Percentiles rank a stretch among this genome's conserved stretches.
Evolutionary conservation across 1,140 invertebrate genomes (phyloP).

Genomic region (Eumaeus atala): DNA sequence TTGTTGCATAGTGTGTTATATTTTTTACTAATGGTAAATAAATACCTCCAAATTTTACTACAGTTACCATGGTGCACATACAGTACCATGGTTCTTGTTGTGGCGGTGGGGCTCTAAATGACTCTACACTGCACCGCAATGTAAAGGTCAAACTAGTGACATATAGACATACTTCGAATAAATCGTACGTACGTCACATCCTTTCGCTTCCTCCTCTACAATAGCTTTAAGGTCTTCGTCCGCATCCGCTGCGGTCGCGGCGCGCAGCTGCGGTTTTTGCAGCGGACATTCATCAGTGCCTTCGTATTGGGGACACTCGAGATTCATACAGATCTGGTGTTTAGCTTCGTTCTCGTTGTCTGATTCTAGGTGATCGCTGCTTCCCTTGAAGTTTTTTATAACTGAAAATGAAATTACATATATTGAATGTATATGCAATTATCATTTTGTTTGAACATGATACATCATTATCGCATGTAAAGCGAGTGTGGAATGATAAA

Average conservation of each 20-base stretch:
- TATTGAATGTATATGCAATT: not conserved
- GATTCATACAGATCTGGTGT: slow-evolving; percentile 56
- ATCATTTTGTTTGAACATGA: no score
- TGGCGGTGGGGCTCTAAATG: no score
- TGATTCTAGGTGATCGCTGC: slow-evolving; percentile 29
- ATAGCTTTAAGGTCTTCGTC: slow-evolving; percentile 42
- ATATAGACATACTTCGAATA: no score
- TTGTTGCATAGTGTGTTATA: no score
- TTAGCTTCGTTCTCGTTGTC: slow-evolving; percentile 33
- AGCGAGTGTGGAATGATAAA: no score
- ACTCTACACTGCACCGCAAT: no score
- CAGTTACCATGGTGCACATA: no score
- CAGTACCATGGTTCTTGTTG: no score
- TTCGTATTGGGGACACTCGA: slow-evolving; percentile 42
- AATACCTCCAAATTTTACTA: no score
- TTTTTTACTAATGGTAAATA: no score
- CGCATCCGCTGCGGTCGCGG: slow-evolving; percentile 33
- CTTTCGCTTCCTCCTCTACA: slow-evolving; percentile 15
- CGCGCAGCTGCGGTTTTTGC: slow-evolving; percentile 20
- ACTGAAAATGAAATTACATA: slow-evolving; percentile 33
- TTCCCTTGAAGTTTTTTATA: slow-evolving; percentile 37
- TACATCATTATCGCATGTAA: no score
- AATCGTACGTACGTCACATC: not conserved
- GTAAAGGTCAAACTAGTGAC: no score
- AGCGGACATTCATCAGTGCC: slow-evolving; percentile 23